These are phyloP conservation scores for Melanchra persicariae DNA, from an alignment of 2,888 invertebrate species.

Conservation along the genomic window DNA sequence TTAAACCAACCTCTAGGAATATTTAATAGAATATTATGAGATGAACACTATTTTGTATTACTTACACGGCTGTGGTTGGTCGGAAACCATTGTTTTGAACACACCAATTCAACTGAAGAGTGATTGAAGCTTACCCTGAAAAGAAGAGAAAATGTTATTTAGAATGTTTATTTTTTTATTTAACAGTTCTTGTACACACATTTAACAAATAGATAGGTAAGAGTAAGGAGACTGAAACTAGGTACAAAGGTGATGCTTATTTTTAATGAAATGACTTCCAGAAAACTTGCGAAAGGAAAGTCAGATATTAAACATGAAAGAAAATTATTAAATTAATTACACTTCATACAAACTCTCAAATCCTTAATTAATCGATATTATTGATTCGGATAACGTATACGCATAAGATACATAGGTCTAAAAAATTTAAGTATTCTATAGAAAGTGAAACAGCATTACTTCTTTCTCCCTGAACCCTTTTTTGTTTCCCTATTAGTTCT, in stretches of 20 bases:
- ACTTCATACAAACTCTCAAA: background rate
- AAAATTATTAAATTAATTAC: background rate
- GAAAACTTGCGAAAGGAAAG: too few species aligned
- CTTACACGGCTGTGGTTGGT: background rate
- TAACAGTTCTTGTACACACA: too few species aligned
- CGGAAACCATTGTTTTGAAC: background rate
- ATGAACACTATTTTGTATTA: background rate
- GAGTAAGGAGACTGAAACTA: too few species aligned
- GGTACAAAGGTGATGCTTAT: too few species aligned
- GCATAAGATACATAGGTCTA: background rate
- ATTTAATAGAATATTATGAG: background rate
- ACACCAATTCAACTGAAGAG: background rate
- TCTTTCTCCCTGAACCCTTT: background rate
- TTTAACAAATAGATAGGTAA: too few species aligned
- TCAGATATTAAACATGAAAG: too few species aligned
- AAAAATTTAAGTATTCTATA: background rate
- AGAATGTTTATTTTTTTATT: too few species aligned
- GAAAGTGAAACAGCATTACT: too few species aligned
- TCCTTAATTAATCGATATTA: too few species aligned
- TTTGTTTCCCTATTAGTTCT: background rate
- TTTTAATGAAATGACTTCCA: too few species aligned
- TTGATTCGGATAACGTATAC: too few species aligned
- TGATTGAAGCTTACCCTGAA: constrained; percentile 51
- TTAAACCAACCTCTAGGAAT: background rate
- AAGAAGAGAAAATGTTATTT: constrained; percentile 36